A percentile compares a stretch with the other conserved stretches of the same genome.
Conservation (phyloP, 2,797 vertebrate genomes). For the Tadarida brasiliensis region DNA sequence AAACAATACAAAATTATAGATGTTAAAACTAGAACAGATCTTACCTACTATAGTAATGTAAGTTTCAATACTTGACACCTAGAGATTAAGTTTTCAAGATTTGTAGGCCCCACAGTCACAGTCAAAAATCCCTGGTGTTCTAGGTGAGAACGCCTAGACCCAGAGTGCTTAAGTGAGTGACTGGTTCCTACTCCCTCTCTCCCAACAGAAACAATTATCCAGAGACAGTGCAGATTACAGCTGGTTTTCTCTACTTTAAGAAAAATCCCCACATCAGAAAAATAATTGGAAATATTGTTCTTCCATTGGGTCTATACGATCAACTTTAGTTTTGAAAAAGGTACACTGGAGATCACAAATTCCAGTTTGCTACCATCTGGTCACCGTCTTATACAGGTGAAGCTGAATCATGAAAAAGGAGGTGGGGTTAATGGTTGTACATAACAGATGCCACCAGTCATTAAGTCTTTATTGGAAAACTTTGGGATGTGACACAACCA, state of each 20-base stretch:
- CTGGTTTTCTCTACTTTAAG: background rate
- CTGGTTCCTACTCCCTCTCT: background rate
- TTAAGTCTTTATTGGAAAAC: constrained; percentile 28
- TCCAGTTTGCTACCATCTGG: background rate
- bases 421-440: background rate
- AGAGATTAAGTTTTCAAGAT: constrained; percentile 49
- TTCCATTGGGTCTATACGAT: background rate
- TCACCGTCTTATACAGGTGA: background rate
- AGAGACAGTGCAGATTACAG: background rate
- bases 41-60: background rate
- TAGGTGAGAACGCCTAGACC: background rate
- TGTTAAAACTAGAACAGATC: background rate
- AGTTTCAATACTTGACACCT: constrained; percentile 11
- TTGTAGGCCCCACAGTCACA: background rate
- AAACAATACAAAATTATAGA: constrained; percentile 44
- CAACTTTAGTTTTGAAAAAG: background rate
- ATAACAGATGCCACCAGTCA: background rate
- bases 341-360: background rate
- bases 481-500: constrained; percentile 31
- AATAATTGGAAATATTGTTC: background rate
- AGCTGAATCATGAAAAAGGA: background rate
- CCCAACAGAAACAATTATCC: background rate
- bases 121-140: background rate
- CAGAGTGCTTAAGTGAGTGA: constrained; percentile 10
- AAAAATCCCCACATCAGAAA: background rate